Conservation (phyloP, 1,140 invertebrate genomes). For the Mylabris phalerata region DNA sequence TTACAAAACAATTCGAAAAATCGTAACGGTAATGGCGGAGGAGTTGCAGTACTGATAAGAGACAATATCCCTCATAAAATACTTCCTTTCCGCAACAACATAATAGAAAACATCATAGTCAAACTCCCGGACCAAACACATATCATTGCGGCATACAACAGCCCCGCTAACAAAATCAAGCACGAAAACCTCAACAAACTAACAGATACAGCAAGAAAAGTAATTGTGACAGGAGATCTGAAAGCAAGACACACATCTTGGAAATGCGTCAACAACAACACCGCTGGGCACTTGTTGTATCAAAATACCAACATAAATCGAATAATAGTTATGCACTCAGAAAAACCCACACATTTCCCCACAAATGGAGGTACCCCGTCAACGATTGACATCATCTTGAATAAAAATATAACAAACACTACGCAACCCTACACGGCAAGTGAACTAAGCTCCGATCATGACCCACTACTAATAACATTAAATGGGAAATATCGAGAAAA, state of each 20-base stretch:
- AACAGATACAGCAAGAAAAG: neutral
- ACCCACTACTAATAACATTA: neutral
- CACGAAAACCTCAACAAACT: neutral
- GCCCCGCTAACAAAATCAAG: neutral
- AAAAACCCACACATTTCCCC: constrained; percentile 13
- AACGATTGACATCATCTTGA: constrained; percentile 8
- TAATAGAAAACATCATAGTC: no score
- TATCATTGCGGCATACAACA: no score
- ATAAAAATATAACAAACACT: constrained; percentile 4
- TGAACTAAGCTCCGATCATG: constrained; percentile 4
- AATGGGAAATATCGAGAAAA: neutral
- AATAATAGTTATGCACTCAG: neutral
- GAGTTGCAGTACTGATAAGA: neutral
- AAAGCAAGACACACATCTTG: constrained; percentile 12
- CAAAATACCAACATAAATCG: neutral
- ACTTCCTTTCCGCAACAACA: no score
- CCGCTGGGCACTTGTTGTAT: constrained; percentile 3
- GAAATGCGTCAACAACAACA: constrained; percentile 3
- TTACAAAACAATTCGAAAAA: no score
- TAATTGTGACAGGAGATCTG: constrained; percentile 5
- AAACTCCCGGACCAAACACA: no score
- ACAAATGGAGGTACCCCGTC: constrained; percentile 2
- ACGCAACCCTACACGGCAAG: neutral
- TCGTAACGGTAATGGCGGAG: no score
- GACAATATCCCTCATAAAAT: neutral